Percentiles rank a stretch among this genome's conserved stretches.
These are phyloP conservation scores for Synergus itoensis DNA, from an alignment of 2,888 invertebrate genomes.

Conservation along the genomic window DNA sequence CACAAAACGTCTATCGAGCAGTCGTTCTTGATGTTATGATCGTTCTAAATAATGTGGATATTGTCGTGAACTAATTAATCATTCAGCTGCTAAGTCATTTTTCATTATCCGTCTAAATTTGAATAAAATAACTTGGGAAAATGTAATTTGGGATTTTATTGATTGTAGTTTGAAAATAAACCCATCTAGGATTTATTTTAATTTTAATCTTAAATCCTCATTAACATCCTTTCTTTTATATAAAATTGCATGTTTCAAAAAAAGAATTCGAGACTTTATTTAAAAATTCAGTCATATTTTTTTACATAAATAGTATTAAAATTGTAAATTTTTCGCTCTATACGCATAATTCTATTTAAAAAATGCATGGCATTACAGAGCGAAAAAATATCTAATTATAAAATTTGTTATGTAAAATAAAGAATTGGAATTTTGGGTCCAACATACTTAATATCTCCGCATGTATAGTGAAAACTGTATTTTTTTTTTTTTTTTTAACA, in stretches of 20 bases:
- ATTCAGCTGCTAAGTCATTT: not conserved
- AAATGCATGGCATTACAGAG: too few species aligned
- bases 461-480: not conserved
- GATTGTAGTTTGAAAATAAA: constrained; percentile 2
- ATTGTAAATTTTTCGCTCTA: too few species aligned
- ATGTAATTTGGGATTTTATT: constrained; percentile 12
- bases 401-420: too few species aligned
- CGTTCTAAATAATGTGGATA: constrained; percentile 16
- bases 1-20: constrained; percentile 29
- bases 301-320: too few species aligned
- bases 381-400: too few species aligned
- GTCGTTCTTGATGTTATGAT: constrained; percentile 18
- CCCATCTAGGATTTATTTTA: not conserved
- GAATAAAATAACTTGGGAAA: constrained; percentile 31
- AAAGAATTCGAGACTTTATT: too few species aligned
- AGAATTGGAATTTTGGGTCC: too few species aligned
- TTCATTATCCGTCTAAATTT: constrained; percentile 4
- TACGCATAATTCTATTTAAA: too few species aligned
- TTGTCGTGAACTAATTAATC: constrained; percentile 7
- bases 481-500: not conserved
- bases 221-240: too few species aligned
- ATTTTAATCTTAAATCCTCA: not conserved
- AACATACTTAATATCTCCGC: not conserved
- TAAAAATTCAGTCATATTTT: too few species aligned
- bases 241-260: too few species aligned